These are phyloP conservation scores for Actinostola sp. DNA, from an alignment of 92 coral and sea anemone species.

Conservation along the genomic window DNA sequence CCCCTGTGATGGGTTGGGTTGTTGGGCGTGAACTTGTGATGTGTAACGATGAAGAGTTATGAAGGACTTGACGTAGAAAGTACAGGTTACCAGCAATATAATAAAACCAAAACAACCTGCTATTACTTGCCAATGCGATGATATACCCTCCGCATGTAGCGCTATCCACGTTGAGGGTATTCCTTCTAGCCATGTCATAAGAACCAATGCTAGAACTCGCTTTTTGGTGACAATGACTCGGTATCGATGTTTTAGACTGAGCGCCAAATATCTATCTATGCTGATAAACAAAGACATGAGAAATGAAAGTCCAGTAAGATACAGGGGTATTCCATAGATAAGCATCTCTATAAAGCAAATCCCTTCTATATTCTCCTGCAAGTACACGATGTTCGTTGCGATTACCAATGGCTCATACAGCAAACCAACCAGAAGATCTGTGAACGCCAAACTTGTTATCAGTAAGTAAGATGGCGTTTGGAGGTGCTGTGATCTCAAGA, in stretches of 20 bases:
- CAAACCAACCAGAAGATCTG: constrained; percentile 8
- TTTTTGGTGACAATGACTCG: constrained; percentile 36
- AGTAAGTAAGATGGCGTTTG: constrained; percentile 7
- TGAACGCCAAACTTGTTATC: constrained; percentile 28
- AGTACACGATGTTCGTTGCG: background rate
- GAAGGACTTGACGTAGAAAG: constrained; percentile 16
- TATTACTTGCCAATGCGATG: no score
- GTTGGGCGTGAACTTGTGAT: constrained; percentile 27
- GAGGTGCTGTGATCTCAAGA: background rate
- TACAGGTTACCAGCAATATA: background rate
- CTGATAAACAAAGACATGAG: constrained; percentile 37
- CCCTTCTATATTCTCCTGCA: background rate
- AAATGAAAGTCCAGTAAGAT: constrained; percentile 25
- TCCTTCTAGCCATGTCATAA: background rate
- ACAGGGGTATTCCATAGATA: no score
- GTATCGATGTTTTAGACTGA: constrained; percentile 48
- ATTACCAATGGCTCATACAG: background rate
- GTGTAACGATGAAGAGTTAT: constrained; percentile 17
- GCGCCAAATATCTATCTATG: constrained; percentile 54
- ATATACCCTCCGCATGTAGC: no score
- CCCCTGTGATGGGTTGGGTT: constrained; percentile 14
- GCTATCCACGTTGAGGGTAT: no score
- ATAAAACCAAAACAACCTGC: background rate
- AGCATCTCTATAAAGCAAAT: background rate
- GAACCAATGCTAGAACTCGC: constrained; percentile 24